phyloP scores from a whole-genome alignment of 1,140 invertebrate genomes.

The Drosophila aff. region DNA sequence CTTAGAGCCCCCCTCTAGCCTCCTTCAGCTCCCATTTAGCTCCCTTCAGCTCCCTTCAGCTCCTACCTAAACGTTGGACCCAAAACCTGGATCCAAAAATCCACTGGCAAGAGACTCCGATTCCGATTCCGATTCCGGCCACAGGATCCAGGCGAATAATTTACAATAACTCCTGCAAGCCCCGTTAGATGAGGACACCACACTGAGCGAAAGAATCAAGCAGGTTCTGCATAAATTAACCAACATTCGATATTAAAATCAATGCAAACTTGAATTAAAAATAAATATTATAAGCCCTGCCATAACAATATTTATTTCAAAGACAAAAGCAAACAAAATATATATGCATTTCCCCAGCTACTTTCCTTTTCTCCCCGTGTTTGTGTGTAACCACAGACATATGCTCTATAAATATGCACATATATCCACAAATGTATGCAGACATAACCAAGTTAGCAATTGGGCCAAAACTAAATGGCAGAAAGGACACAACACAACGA shows the following conservation, averaged over 20 bases:
- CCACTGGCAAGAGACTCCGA: slow-evolving; percentile 37
- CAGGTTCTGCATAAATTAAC: not conserved
- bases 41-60: not conserved
- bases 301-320: not conserved
- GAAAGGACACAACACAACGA: not conserved
- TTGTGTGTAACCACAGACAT: slow-evolving; percentile 30
- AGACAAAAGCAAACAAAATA: not conserved
- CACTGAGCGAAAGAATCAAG: slow-evolving; percentile 3
- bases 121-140: slow-evolving; percentile 6
- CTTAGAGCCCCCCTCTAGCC: not conserved
- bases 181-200: slow-evolving; percentile 25
- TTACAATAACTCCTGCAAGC: slow-evolving; percentile 32
- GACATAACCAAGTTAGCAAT: slow-evolving; percentile 29
- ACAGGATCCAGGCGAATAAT: slow-evolving; percentile 38
- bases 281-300: too few species aligned
- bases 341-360: too few species aligned
- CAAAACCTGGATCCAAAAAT: slow-evolving; percentile 3
- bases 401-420: slow-evolving; percentile 37
- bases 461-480: slow-evolving; percentile 43
- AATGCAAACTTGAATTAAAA: too few species aligned
- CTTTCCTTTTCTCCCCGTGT: slow-evolving; percentile 12
- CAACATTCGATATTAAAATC: not conserved
- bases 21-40: not conserved
- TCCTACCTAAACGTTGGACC: not conserved
- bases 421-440: not conserved